Base-by-base conservation (phyloP, 2,888 invertebrate genomes). In the Theodoxus fluviatilis region DNA sequence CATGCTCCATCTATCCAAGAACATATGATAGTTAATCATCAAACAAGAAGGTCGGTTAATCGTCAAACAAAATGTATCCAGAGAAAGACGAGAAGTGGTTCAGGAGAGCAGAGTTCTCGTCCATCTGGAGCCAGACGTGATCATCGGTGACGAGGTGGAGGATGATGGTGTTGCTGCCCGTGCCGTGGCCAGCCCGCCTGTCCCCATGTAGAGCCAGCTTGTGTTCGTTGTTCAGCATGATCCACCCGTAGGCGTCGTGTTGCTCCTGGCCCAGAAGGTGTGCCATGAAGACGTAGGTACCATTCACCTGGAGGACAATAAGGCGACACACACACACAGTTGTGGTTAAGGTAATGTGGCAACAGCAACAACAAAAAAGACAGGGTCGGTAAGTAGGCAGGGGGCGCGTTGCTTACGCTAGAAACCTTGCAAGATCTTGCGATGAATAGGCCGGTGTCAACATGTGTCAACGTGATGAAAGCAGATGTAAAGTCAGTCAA, bases 51-150 rank as follows among this genome's bases (percentile, higher is more conserved):
- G n/a, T n/a, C n/a, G n/a, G 1, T 74, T 69, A 77, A 57, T 84
- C 80, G 49, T 80, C 80, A 75, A 81, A 84, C 33, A 86, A 70
- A 31, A 86, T 74, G 71, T 81, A 83, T 12, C 86, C 86, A 25
- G 86, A 85, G 75, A 86, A 86, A 4, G 85, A 84, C 0, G 85
- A 83, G 52, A 83, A 85, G 71, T 85, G 85, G 71, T 84, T 86
- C 15, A 85, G 79, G 1, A 86, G 78, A 0, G 82, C 84, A 0
- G 84, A 84, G 68, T 83, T 82, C 69, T 85, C 84, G 59, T 79
- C 80, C 38, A 86, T 80, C 69, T 84, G 80, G 22, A 86, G 71
- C 84, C 85, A 86, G 22, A 86, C 84, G 71, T 83, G 84, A 70
- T 86, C 86, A 4, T 81, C 84, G 3, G 74, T 68, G 7, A 71